These are phyloP conservation scores for Malurus splendens DNA, from an alignment of 2,797 vertebrate species.

Conservation along the genomic window DNA sequence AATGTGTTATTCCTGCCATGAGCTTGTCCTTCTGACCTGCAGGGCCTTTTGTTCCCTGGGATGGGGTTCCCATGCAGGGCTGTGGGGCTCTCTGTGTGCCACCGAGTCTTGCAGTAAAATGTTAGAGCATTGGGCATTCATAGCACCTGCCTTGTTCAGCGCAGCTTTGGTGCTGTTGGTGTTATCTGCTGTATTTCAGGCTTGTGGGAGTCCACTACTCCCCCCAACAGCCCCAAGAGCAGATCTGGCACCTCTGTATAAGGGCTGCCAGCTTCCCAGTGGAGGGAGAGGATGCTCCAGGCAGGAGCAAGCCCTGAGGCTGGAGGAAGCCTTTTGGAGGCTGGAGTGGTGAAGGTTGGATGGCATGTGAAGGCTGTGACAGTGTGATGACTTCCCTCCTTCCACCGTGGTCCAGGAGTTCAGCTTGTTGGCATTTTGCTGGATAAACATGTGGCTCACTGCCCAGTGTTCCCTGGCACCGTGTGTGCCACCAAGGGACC, in stretches of 20 bases:
- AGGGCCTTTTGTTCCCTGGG: not conserved
- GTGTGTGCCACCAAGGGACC: not conserved
- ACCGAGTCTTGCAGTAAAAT: not conserved
- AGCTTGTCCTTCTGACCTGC: not conserved
- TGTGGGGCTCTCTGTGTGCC: not conserved
- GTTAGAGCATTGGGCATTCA: not conserved
- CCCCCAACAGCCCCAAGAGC: not conserved
- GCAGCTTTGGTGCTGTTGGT: not conserved
- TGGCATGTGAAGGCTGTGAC: not conserved
- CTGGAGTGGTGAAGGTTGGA: not conserved
- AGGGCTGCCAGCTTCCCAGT: not conserved
- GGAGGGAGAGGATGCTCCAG: not conserved
- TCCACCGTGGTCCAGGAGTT: not conserved
- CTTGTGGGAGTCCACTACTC: not conserved
- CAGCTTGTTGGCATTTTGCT: not conserved
- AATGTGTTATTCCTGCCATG: not conserved
- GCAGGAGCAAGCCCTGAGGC: not conserved
- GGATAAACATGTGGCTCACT: not conserved
- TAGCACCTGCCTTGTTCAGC: not conserved
- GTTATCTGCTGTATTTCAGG: not conserved
- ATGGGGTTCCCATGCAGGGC: not conserved
- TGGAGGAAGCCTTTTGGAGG: not conserved
- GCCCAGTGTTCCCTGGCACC: not conserved
- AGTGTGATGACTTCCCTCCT: not conserved
- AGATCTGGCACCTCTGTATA: not conserved